phyloP scores from a whole-genome alignment of 2,113 vertebrate genomes.

The Lophura nycthemera region DNA sequence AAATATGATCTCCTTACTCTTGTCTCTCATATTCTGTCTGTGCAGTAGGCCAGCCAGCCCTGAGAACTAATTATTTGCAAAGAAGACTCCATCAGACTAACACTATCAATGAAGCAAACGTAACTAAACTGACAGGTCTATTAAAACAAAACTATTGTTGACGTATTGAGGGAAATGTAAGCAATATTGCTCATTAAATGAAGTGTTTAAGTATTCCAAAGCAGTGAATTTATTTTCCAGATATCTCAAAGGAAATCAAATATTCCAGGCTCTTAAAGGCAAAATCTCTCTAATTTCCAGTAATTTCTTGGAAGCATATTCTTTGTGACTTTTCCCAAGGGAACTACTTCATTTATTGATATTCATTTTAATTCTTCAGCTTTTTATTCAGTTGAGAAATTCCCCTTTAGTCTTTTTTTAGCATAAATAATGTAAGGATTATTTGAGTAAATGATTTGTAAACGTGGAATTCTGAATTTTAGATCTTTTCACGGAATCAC shows the following conservation, averaged over 20 bases:
- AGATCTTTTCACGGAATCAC: not conserved
- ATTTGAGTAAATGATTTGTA: not conserved
- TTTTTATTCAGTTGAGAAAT: not conserved
- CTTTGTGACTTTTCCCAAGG: not conserved
- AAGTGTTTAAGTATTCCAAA: not conserved
- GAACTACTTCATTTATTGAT: not conserved
- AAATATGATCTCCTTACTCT: not conserved
- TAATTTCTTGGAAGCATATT: not conserved
- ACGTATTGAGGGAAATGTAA: not conserved
- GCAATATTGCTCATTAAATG: not conserved
- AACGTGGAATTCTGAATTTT: not conserved
- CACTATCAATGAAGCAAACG: not conserved
- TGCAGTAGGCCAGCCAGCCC: not conserved
- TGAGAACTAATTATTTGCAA: not conserved
- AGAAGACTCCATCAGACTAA: not conserved
- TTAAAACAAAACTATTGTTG: not conserved
- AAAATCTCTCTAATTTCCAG: not conserved
- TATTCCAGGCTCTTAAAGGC: constrained; percentile 28
- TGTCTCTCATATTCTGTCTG: not conserved
- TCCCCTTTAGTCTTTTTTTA: not conserved
- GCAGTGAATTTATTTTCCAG: constrained; percentile 1
- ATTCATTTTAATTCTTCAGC: not conserved
- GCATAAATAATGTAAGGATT: not conserved
- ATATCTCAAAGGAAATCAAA: constrained; percentile 53
- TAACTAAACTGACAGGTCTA: not conserved